phyloP scores from a whole-genome alignment of 2,113 vertebrate genomes.

The Myotis davidii region DNA sequence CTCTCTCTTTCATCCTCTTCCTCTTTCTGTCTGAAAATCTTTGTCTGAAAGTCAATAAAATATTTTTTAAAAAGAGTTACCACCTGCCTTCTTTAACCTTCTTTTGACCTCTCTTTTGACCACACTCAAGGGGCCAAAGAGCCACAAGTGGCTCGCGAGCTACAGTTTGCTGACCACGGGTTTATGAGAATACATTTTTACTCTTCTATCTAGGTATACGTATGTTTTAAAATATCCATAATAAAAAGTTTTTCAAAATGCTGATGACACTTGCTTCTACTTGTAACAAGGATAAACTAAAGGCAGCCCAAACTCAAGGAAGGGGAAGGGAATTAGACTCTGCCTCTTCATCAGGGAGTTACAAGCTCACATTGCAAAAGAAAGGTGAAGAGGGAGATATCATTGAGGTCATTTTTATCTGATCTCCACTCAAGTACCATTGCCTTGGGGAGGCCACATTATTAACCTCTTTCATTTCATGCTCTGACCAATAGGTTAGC shows the following conservation, averaged over 20 bases:
- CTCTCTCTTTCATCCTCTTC: no score
- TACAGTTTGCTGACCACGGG: no score
- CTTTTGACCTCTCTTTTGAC: no score
- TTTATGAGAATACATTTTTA: no score
- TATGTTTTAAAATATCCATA: no score
- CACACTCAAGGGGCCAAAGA: no score
- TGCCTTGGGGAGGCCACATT: rapidly evolving
- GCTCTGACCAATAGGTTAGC: no score
- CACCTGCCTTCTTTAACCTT: neutral
- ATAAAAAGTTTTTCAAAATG: no score
- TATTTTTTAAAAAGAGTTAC: neutral
- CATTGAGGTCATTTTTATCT: neutral
- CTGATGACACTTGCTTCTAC: neutral
- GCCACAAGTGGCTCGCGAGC: no score
- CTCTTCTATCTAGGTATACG: no score
- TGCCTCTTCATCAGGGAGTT: neutral
- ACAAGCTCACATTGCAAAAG: neutral
- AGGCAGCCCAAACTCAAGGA: neutral
- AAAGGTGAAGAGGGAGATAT: neutral
- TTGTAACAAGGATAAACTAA: neutral
- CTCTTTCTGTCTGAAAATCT: no score
- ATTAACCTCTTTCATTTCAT: neutral
- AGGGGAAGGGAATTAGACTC: neutral
- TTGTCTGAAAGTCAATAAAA: no score
- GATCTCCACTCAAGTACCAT: neutral